A percentile compares a stretch with the other conserved stretches of the same genome.
Evolutionary conservation across 2,113 vertebrate species (phyloP).

Genomic region (Melanostigma gelatinosum): DNA sequence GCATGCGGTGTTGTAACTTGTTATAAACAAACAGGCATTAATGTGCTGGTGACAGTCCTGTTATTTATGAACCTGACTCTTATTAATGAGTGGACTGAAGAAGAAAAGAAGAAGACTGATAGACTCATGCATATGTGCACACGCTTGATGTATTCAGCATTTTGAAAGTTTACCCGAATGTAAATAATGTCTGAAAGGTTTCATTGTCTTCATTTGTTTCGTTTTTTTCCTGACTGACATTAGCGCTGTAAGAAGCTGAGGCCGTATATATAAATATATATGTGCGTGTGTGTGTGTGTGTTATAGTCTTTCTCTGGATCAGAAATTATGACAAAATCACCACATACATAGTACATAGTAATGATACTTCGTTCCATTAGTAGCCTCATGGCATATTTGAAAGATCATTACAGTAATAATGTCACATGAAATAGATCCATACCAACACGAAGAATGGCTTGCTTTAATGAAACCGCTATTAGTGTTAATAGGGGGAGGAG

Average conservation of each 20-base stretch:
- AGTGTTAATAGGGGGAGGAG: not conserved
- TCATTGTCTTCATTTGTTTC: conserved; percentile 26
- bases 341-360: not conserved
- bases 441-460: not conserved
- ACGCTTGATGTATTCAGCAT: conserved; percentile 73
- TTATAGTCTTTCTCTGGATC: conserved; percentile 8
- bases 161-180: conserved; percentile 63
- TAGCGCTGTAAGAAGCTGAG: conserved; percentile 34
- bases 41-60: conserved; percentile 35
- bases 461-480: not conserved
- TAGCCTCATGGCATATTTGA: conserved; percentile 11
- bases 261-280: not conserved
- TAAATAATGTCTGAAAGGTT: conserved; percentile 50
- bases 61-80: conserved; percentile 70
- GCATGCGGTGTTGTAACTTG: conserved; percentile 2
- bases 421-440: conserved; percentile 16
- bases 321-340: conserved; percentile 6
- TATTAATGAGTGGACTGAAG: conserved; percentile 69
- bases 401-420: conserved; percentile 9
- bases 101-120: conserved; percentile 67
- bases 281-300: too few relatives aligned
- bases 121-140: conserved; percentile 53
- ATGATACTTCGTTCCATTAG: not conserved
- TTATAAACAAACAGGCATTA: conserved; percentile 26
- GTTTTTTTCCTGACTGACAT: conserved; percentile 27